These are phyloP conservation scores for Rhipidura dahli DNA, from an alignment of 2,113 vertebrate genomes.

Conservation along the genomic window DNA sequence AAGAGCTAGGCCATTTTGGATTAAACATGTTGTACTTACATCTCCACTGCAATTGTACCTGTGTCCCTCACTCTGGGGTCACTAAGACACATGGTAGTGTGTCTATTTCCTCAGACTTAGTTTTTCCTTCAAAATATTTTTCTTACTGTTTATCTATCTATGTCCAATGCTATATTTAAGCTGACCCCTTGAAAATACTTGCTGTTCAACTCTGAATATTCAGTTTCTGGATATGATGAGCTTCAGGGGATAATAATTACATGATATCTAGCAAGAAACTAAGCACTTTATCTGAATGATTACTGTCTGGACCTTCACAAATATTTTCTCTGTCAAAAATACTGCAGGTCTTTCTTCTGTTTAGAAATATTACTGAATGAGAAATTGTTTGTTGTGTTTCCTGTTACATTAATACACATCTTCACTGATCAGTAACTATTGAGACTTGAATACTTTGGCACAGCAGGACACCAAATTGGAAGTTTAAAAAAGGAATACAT, in stretches of 20 bases:
- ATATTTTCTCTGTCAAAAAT: background rate
- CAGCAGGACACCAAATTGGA: background rate
- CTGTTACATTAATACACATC: background rate
- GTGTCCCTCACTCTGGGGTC: background rate
- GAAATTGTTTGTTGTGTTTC: background rate
- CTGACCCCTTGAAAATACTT: background rate
- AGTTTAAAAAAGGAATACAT: background rate
- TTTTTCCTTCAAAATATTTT: background rate
- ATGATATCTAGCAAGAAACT: background rate
- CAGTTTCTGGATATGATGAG: background rate
- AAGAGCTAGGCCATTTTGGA: background rate
- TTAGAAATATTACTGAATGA: background rate
- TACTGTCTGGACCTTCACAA: background rate
- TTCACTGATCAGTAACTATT: background rate
- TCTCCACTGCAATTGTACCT: background rate
- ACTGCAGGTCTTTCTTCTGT: background rate
- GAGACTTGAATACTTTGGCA: background rate
- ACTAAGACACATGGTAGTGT: background rate
- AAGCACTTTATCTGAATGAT: background rate
- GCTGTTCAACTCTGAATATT: background rate
- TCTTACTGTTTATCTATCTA: background rate
- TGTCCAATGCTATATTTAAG: background rate
- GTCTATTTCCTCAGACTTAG: background rate
- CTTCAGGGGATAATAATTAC: background rate
- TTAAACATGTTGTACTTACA: background rate